phyloP scores from a whole-genome alignment of 2,797 vertebrate species.

The Rhinichthys osculus region DNA sequence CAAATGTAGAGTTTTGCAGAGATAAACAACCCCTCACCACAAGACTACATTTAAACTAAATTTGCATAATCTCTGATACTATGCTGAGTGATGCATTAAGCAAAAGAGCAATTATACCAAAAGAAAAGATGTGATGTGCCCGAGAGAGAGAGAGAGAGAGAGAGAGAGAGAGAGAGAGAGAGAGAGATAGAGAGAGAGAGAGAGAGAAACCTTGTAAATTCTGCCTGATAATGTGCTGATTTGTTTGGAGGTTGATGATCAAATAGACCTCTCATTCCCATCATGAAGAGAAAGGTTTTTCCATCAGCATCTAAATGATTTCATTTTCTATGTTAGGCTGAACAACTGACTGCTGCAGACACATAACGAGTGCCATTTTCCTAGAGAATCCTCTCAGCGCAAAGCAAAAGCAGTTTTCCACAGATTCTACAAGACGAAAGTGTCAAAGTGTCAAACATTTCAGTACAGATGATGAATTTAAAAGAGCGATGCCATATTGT shows the following conservation, averaged over 20 bases:
- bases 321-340: conserved; percentile 4
- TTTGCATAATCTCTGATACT: background rate
- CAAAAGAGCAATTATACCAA: background rate
- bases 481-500: conserved; percentile 18
- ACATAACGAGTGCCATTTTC: background rate
- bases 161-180: background rate
- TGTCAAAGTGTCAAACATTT: background rate
- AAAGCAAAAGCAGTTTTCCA: background rate
- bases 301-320: background rate
- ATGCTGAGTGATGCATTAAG: background rate
- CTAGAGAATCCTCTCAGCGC: background rate
- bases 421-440: background rate
- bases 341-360: background rate
- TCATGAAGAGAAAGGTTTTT: conserved; percentile 16
- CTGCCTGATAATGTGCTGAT: conserved; percentile 2
- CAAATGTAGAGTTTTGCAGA: background rate
- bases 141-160: background rate
- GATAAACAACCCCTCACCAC: background rate
- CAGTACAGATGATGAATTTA: conserved; percentile 12
- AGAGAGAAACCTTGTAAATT: background rate
- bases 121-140: background rate
- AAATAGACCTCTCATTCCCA: background rate
- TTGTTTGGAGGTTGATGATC: background rate
- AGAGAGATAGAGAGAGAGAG: background rate
- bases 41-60: background rate